Percentiles rank a stretch among this genome's conserved stretches.
Evolutionary conservation across 1,140 invertebrate genomes (phyloP).

Genomic region (Lordiphosa collinella): DNA sequence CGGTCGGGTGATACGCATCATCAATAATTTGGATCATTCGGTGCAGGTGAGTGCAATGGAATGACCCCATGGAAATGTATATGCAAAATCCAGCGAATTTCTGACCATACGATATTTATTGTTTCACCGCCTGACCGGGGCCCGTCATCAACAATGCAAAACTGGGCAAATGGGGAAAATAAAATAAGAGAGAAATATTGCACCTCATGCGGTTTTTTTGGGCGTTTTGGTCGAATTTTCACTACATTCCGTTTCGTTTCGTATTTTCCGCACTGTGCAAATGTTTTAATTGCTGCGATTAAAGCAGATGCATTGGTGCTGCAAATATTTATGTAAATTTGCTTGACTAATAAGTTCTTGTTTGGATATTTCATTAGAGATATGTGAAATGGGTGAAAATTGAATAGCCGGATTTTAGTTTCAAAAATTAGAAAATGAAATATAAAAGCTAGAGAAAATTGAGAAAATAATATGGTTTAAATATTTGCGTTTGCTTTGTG

Average conservation of each 20-base stretch:
- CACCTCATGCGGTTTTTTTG: conserved; percentile 21
- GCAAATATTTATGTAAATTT: conserved; percentile 47
- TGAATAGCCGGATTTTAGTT: background rate
- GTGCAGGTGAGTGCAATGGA: conserved; percentile 85
- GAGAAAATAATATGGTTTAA: too few species aligned
- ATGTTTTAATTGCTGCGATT: conserved; percentile 58
- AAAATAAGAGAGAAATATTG: conserved; percentile 11
- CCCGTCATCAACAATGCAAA: conserved; percentile 43
- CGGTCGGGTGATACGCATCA: conserved; percentile 92
- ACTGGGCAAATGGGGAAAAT: background rate
- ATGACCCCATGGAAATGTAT: background rate
- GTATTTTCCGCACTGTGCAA: conserved; percentile 43
- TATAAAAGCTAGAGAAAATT: too few species aligned
- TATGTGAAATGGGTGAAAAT: background rate
- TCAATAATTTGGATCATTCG: conserved; percentile 94
- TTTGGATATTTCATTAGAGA: conserved; percentile 47
- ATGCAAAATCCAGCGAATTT: background rate
- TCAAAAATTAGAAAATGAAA: background rate
- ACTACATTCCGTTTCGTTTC: conserved; percentile 18
- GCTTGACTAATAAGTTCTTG: conserved; percentile 33
- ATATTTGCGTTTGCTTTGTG: too few species aligned
- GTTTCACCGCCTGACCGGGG: conserved; percentile 13
- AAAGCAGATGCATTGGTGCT: conserved; percentile 24
- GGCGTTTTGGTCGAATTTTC: conserved; percentile 27
- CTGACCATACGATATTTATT: conserved; percentile 41